Conservation (phyloP, 2,888 invertebrate species). For the Drosophila macrospina region DNA sequence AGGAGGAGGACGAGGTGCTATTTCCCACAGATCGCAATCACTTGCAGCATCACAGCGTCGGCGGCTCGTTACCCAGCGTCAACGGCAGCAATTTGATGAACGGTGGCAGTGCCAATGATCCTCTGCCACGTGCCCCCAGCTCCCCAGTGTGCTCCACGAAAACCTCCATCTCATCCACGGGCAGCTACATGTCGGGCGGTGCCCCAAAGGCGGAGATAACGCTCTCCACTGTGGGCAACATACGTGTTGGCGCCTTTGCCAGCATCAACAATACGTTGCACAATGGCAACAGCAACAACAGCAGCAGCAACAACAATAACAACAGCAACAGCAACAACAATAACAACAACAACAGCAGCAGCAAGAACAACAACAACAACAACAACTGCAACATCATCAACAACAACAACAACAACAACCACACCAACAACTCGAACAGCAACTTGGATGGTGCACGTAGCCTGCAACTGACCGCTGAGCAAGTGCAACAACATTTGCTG, state of each 20-base stretch:
- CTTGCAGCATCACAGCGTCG: conserved; percentile 50
- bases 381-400: conserved; percentile 34
- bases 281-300: conserved; percentile 53
- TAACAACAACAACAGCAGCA: conserved; percentile 26
- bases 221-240: conserved; percentile 78
- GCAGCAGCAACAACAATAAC: conserved; percentile 36
- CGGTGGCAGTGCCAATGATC: conserved; percentile 36
- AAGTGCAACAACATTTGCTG: conserved; percentile 73
- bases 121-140: conserved; percentile 56
- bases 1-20: conserved; percentile 84
- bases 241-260: conserved; percentile 82
- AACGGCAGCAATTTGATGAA: conserved; percentile 26
- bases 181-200: conserved; percentile 62
- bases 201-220: conserved; percentile 73
- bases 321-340: conserved; percentile 26
- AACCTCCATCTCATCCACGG: conserved; percentile 63
- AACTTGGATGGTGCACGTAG: conserved; percentile 12
- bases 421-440: conserved; percentile 36
- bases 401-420: conserved; percentile 24
- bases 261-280: conserved; percentile 77
- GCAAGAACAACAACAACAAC: conserved; percentile 34
- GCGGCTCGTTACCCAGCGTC: conserved; percentile 15
- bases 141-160: conserved; percentile 66
- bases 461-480: conserved; percentile 70
- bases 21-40: conserved; percentile 82